These are phyloP conservation scores for Nemapogon koenigi DNA, from an alignment of 2,888 invertebrate species.

Conservation along the genomic window DNA sequence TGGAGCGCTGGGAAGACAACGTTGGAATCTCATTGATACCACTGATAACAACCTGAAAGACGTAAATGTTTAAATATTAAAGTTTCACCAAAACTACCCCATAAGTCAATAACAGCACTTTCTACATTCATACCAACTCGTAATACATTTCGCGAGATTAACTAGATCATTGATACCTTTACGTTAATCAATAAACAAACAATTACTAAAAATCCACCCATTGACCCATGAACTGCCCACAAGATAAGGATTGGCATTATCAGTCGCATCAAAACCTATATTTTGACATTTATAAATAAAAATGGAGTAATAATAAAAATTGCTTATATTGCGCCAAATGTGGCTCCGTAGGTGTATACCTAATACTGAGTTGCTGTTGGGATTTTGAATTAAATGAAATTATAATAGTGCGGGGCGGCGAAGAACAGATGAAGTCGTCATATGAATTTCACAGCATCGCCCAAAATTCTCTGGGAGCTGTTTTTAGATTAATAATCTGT, in stretches of 20 bases:
- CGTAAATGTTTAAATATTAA: too few relatives aligned
- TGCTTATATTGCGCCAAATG: too few relatives aligned
- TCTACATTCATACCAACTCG: slow-evolving; percentile 9
- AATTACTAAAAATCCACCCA: not conserved
- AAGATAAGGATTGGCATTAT: too few relatives aligned
- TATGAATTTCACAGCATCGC: too few relatives aligned
- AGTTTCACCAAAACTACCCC: not conserved
- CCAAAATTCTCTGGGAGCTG: too few relatives aligned
- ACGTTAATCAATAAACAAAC: not conserved
- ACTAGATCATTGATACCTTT: not conserved
- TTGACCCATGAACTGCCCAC: not conserved
- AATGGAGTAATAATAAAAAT: not conserved
- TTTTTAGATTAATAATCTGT: too few relatives aligned
- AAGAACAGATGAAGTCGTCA: too few relatives aligned
- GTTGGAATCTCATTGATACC: slow-evolving; percentile 45
- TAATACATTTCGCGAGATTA: not conserved
- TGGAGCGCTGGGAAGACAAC: slow-evolving; percentile 57
- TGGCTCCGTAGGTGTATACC: too few relatives aligned
- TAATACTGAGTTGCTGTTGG: too few relatives aligned
- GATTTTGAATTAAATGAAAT: too few relatives aligned
- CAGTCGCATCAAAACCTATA: not conserved
- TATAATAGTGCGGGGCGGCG: too few relatives aligned
- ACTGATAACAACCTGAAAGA: slow-evolving; percentile 62
- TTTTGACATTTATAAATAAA: not conserved
- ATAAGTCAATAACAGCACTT: slow-evolving; percentile 1